phyloP scores from a whole-genome alignment of 1,140 invertebrate species.

The Macrotrachela quadricornifera region DNA sequence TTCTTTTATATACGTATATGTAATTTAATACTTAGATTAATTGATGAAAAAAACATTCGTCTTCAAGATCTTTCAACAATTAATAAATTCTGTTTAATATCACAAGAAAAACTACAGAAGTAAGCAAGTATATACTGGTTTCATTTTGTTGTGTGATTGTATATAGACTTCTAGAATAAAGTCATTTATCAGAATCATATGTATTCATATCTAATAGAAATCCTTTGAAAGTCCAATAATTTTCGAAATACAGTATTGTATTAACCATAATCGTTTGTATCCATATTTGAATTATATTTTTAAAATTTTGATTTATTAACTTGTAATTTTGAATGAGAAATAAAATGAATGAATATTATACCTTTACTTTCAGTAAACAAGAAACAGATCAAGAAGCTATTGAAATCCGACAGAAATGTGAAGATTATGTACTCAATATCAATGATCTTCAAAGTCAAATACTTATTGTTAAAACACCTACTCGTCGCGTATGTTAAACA shows the following conservation, averaged over 20 bases:
- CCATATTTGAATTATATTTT: no score
- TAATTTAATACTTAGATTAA: neutral
- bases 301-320: no score
- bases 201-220: no score
- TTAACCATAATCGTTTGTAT: no score
- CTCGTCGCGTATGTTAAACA: no score
- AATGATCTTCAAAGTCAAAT: neutral
- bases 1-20: no score
- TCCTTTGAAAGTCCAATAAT: no score
- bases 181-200: no score
- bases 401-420: neutral
- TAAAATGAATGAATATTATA: no score
- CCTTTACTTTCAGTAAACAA: conserved; percentile 1
- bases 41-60: neutral
- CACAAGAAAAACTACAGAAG: neutral
- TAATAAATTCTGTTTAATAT: neutral
- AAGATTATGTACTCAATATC: neutral
- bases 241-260: no score
- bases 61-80: conserved; percentile 3
- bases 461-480: neutral
- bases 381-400: conserved; percentile 6
- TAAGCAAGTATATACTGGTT: neutral
- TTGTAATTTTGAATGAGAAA: no score
- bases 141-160: neutral
- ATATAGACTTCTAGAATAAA: no score